Evolutionary conservation across 2,113 vertebrate species (phyloP).

Genomic region (Hippolais icterina): DNA sequence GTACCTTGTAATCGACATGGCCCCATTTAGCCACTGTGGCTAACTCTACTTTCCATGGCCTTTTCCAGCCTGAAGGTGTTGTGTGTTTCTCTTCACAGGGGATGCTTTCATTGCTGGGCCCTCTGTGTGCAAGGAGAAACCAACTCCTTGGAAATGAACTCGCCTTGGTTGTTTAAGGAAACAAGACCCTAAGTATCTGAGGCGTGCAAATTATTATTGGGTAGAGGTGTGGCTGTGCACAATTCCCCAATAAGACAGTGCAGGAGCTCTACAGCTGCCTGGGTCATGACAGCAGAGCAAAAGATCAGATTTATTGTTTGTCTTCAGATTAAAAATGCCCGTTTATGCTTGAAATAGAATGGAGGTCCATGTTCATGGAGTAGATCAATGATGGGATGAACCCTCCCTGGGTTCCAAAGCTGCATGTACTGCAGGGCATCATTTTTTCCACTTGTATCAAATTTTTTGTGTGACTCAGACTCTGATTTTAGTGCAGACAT

Average conservation of each 20-base stretch:
- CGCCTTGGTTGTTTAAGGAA: not conserved
- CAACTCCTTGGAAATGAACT: not conserved
- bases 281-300: not conserved
- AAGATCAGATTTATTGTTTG: not conserved
- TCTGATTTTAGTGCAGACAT: not conserved
- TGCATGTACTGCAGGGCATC: rapidly evolving
- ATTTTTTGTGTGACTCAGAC: not conserved
- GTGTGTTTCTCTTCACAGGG: not conserved
- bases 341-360: not conserved
- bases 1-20: not conserved
- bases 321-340: not conserved
- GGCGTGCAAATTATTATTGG: not conserved
- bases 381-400: not conserved
- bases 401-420: not conserved
- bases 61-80: not conserved
- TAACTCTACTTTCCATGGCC: not conserved
- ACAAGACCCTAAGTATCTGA: not conserved
- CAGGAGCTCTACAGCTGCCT: not conserved
- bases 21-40: not conserved
- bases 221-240: too few species aligned
- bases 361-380: not conserved
- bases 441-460: not conserved
- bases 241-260: rapidly evolving
- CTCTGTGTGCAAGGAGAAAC: not conserved
- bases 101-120: not conserved